Base-by-base conservation (phyloP, 2,888 invertebrate genomes). In the Gibbula magus region DNA sequence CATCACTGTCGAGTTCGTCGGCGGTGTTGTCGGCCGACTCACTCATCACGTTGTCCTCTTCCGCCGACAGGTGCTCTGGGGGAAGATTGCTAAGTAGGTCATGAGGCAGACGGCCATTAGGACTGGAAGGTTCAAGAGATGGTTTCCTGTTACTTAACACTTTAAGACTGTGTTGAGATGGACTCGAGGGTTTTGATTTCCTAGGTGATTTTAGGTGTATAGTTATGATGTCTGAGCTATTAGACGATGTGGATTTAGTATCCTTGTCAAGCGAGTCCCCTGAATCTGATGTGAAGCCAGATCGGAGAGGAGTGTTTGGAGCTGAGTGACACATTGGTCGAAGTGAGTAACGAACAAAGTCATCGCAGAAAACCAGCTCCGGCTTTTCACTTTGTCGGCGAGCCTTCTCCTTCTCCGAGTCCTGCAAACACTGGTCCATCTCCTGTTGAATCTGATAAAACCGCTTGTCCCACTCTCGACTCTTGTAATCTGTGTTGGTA, bases 361-460 rank as follows among this genome's bases (percentile, higher is more conserved):
- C 53, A n/a, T 77, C 77, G 20, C 56, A 56, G 10, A 54, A 53
- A 22, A 39, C 56, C 18, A 77, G 61, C 25, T 77, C 54, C 0
- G 77, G 35, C 16, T 77, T 56, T 35, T 77, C 61, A 5, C 32
- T 35, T 22, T 75, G 25, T 32, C 61, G 39, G n/a, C 45, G 74
- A 29, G 8, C n/a, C 8, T 25, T 74, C 35, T 74, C 74, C 4
- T 66, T 75, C 22, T 75, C 79, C 7, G 61, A 74, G 32, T 86
- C 86, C 77, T 73, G 53, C n/a, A 88, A 77, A 75, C 88, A 89
- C 73, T 84, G 85, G 67, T 90, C 89, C 90, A 90, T 90, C 81
- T 89, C 90, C 67, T 86, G 86, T 81, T 90, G 89, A 56, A 90
- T 90, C 82, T 90, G 87, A 67, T 86, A 87, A 76, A 88, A 89